These are phyloP conservation scores for Falcaria lacertinaria DNA, from an alignment of 2,888 invertebrate genomes.

Conservation along the genomic window DNA sequence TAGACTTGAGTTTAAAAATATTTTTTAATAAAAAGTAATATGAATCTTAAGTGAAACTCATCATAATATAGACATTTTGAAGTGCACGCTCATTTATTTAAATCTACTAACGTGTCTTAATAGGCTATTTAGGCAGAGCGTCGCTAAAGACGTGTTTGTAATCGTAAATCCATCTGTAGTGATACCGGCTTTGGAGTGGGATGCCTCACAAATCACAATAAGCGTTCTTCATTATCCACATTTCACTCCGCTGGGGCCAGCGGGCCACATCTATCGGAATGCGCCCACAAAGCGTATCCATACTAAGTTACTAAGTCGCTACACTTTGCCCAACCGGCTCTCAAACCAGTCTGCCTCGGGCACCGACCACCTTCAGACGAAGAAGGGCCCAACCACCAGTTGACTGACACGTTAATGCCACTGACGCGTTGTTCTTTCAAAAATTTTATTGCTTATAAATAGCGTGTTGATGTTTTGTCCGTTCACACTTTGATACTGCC, in stretches of 20 bases:
- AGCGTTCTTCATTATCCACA: slow-evolving; percentile 74
- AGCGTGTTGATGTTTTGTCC: slow-evolving; percentile 51
- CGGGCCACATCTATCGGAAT: slow-evolving; percentile 69
- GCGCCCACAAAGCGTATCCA: slow-evolving; percentile 70
- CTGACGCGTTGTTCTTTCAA: slow-evolving; percentile 69
- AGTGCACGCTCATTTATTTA: neutral
- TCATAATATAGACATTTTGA: no score
- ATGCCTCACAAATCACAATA: slow-evolving; percentile 73
- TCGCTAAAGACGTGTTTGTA: slow-evolving; percentile 33
- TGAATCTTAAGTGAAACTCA: no score
- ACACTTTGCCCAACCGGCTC: slow-evolving; percentile 73
- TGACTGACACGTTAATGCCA: slow-evolving; percentile 77
- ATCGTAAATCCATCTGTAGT: slow-evolving; percentile 20
- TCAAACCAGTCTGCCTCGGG: slow-evolving; percentile 52
- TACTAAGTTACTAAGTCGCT: slow-evolving; percentile 64
- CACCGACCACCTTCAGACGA: slow-evolving; percentile 28
- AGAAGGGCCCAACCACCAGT: slow-evolving; percentile 64
- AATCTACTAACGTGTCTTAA: slow-evolving; percentile 4
- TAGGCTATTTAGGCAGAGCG: slow-evolving; percentile 10
- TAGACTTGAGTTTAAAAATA: no score
- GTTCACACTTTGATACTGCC: slow-evolving; percentile 6
- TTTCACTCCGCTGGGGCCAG: slow-evolving; percentile 53
- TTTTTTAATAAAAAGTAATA: no score
- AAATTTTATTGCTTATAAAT: slow-evolving; percentile 70
- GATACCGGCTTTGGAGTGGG: slow-evolving; percentile 44